phyloP scores from a whole-genome alignment of 2,888 invertebrate genomes.

The Bhutanitis thaidina region DNA sequence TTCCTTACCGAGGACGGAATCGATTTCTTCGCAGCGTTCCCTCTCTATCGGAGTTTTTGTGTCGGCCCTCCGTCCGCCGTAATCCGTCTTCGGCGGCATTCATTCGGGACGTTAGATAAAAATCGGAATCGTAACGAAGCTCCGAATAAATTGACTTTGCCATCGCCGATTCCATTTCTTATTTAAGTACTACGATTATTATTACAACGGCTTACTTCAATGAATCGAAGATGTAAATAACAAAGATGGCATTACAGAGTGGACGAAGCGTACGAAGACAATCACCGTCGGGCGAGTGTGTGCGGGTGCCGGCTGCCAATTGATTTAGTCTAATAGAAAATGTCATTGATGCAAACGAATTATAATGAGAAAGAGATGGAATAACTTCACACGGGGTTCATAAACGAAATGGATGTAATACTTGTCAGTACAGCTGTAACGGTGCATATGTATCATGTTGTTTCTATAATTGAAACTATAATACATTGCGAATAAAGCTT shows the following conservation, averaged over 20 bases:
- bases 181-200: conserved; percentile 54
- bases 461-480: conserved; percentile 63
- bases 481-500: conserved; percentile 41
- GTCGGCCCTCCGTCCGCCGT: conserved; percentile 57
- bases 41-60: conserved; percentile 71
- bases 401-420: conserved; percentile 58
- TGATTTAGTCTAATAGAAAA: conserved; percentile 78
- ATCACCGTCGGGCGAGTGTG: conserved; percentile 40
- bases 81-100: conserved; percentile 72
- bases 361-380: conserved; percentile 64
- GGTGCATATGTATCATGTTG: conserved; percentile 58
- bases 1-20: conserved; percentile 67
- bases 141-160: conserved; percentile 62
- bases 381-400: conserved; percentile 44
- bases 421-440: conserved; percentile 46
- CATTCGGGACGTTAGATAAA: conserved; percentile 67
- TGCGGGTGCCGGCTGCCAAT: conserved; percentile 56
- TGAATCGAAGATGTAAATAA: background rate
- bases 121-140: conserved; percentile 64
- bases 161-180: conserved; percentile 53
- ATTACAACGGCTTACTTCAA: conserved; percentile 40
- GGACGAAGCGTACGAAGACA: conserved; percentile 32
- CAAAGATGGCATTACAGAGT: conserved; percentile 8
- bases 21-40: conserved; percentile 68
- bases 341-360: conserved; percentile 68